A percentile compares a stretch with the other conserved stretches of the same genome.
phyloP scores from a whole-genome alignment of 2,888 invertebrate species.

The Microctonus brassicae region DNA sequence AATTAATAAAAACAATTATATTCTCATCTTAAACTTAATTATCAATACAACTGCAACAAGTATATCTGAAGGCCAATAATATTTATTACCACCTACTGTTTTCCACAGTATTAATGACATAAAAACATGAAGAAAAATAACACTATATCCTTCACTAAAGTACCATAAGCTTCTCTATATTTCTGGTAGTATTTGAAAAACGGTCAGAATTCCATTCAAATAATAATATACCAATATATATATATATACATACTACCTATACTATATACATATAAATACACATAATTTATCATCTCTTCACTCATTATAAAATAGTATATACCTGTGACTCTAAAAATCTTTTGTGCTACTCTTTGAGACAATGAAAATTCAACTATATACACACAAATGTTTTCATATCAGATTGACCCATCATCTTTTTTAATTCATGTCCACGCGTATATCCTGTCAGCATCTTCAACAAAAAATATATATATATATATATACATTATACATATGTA shows the following conservation, averaged over 20 bases:
- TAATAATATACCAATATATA: too few relatives aligned
- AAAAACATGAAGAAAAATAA: slow-evolving; percentile 31
- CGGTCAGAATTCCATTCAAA: slow-evolving; percentile 5
- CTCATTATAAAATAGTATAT: slow-evolving; percentile 59
- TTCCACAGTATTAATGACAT: too few relatives aligned
- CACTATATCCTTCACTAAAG: slow-evolving; percentile 53
- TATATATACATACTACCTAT: too few relatives aligned
- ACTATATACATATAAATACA: slow-evolving; percentile 46
- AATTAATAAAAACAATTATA: too few relatives aligned
- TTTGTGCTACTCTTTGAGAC: slow-evolving; percentile 56
- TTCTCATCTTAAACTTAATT: too few relatives aligned
- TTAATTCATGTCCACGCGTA: slow-evolving; percentile 20
- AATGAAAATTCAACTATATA: slow-evolving; percentile 50
- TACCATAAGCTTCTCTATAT: slow-evolving; percentile 4
- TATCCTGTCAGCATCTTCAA: neutral
- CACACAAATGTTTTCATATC: slow-evolving; percentile 65
- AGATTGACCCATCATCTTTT: slow-evolving; percentile 65
- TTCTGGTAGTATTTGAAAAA: slow-evolving; percentile 6
- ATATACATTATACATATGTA: too few relatives aligned
- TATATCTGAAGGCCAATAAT: too few relatives aligned
- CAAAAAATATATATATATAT: neutral
- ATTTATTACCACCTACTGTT: too few relatives aligned
- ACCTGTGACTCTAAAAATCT: slow-evolving; percentile 60
- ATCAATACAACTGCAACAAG: too few relatives aligned
- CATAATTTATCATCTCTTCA: slow-evolving; percentile 38